Conservation (phyloP, 2,888 invertebrate genomes). For the Apotomis betuletana region DNA sequence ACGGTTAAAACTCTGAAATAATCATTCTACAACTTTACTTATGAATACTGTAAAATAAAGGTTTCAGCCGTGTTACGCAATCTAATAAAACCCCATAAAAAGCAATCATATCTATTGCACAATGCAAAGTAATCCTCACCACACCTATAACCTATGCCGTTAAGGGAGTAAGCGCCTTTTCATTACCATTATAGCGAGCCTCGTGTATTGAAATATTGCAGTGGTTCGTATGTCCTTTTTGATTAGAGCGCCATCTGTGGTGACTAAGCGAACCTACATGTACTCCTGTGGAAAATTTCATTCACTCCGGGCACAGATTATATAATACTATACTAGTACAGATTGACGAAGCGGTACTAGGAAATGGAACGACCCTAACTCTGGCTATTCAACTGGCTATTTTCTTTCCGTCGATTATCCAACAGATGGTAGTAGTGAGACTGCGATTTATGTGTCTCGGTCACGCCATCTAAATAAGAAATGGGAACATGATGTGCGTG, state of each 20-base stretch:
- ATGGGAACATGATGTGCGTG: too few relatives aligned
- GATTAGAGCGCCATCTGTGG: not conserved
- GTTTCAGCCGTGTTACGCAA: slow-evolving; percentile 20
- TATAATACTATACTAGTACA: too few relatives aligned
- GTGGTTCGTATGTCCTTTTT: not conserved
- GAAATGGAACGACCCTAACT: too few relatives aligned
- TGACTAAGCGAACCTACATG: slow-evolving; percentile 15
- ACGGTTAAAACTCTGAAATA: too few relatives aligned
- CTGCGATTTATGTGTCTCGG: too few relatives aligned
- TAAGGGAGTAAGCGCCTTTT: not conserved
- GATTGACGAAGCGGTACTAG: too few relatives aligned
- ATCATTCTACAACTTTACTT: too few relatives aligned
- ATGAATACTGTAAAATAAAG: slow-evolving; percentile 35
- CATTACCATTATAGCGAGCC: not conserved
- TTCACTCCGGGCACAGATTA: too few relatives aligned
- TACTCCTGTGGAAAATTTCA: slow-evolving; percentile 23
- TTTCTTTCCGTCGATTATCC: too few relatives aligned
- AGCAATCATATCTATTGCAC: not conserved
- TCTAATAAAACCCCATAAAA: not conserved
- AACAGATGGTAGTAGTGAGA: too few relatives aligned
- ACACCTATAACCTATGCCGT: not conserved
- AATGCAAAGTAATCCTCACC: not conserved
- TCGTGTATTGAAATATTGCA: not conserved
- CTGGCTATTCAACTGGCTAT: too few relatives aligned
- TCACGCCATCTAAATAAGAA: too few relatives aligned